These are phyloP conservation scores for Ellobium chinense DNA, from an alignment of 2,888 invertebrate species.

Conservation along the genomic window DNA sequence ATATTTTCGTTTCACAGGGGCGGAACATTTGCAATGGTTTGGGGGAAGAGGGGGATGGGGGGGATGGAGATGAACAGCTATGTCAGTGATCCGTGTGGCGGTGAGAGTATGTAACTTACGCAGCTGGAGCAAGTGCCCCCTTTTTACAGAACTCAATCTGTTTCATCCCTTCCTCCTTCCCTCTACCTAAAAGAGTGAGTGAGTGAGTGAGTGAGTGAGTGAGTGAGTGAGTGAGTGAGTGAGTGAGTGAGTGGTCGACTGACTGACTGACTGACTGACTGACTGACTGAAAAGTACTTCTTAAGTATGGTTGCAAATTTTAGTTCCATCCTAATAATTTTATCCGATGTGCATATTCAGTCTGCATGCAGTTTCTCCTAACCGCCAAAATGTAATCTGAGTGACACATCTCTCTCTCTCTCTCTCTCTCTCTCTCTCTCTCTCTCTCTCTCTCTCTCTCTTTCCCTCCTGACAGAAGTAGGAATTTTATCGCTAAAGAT, in stretches of 20 bases:
- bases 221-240: neutral
- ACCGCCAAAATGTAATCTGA: neutral
- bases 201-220: constrained; percentile 1
- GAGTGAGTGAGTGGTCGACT: neutral
- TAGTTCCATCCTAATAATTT: too few relatives aligned
- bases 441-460: neutral
- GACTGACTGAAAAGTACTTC: constrained; percentile 4
- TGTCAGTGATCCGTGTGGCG: too few relatives aligned
- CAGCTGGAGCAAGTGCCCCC: too few relatives aligned
- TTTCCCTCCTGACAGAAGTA: neutral
- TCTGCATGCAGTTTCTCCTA: neutral
- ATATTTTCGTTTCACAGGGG: too few relatives aligned
- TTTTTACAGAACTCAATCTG: neutral
- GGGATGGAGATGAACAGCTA: too few relatives aligned
- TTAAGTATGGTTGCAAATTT: too few relatives aligned
- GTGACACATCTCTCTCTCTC: neutral
- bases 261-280: constrained; percentile 1
- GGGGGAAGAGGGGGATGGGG: neutral
- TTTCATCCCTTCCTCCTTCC: too few relatives aligned
- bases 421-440: neutral
- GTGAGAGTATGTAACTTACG: too few relatives aligned
- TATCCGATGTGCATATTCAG: neutral
- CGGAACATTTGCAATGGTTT: too few relatives aligned
- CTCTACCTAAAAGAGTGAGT: too few relatives aligned
- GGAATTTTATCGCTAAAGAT: too few relatives aligned